Evolutionary conservation across 2,888 invertebrate genomes (phyloP).

Genomic region (Cremastinae sp.): DNA sequence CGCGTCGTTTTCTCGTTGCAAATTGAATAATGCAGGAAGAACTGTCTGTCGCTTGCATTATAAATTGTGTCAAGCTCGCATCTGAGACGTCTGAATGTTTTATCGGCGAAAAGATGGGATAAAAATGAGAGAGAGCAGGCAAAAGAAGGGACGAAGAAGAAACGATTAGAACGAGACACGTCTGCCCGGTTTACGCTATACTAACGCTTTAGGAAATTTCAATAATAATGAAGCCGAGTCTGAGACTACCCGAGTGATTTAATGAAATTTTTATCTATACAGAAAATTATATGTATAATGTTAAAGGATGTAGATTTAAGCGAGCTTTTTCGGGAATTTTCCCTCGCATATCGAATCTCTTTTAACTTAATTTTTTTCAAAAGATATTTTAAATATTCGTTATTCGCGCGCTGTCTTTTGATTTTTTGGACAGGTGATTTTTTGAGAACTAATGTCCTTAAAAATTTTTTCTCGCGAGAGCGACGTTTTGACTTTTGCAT

Average conservation of each 20-base stretch:
- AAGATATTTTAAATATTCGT: too few species aligned
- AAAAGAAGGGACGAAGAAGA: slow-evolving; percentile 13
- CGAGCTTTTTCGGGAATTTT: not conserved
- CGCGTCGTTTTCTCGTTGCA: slow-evolving; percentile 36
- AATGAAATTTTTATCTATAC: slow-evolving; percentile 29
- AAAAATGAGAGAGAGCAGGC: not conserved
- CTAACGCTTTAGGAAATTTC: slow-evolving; percentile 32
- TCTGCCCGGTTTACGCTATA: slow-evolving; percentile 10
- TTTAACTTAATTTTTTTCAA: not conserved
- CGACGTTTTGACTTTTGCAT: too few species aligned
- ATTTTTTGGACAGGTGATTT: too few species aligned
- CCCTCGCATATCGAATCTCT: too few species aligned
- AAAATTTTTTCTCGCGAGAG: too few species aligned
- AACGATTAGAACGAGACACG: not conserved
- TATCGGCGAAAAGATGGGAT: slow-evolving; percentile 9
- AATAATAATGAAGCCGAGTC: slow-evolving; percentile 47
- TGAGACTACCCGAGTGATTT: slow-evolving; percentile 19
- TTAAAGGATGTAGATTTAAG: not conserved
- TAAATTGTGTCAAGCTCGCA: slow-evolving; percentile 43
- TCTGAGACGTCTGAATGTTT: slow-evolving; percentile 28
- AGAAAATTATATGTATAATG: slow-evolving; percentile 2
- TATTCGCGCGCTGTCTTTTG: too few species aligned
- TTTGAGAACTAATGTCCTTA: too few species aligned
- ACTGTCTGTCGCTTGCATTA: slow-evolving; percentile 46
- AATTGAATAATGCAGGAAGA: slow-evolving; percentile 51